Base-by-base conservation (phyloP, 1,140 invertebrate genomes). In the Trachymyrmex cornetzi region DNA sequence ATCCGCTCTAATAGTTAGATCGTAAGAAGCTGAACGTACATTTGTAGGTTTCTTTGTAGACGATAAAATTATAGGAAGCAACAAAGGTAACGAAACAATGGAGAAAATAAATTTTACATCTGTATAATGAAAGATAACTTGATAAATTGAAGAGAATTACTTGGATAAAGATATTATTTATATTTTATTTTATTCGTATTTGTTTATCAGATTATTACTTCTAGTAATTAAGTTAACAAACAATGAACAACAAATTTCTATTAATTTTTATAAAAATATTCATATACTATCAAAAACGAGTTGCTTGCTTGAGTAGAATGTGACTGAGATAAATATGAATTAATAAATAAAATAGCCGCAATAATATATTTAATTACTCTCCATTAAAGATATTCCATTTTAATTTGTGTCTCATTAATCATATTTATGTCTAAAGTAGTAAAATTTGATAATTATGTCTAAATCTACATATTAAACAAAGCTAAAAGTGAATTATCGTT, bases 1-100 rank as follows among this genome's bases (percentile, higher is more conserved):
- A 85, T 90, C 77, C 82, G 44, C 77, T 59, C 27, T 44, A 63
- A 11, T 57, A 22, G 44, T 7, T 61, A 24, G 19, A 53, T 67
- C 16, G 34, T 74, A 87, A 90, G 74, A 90, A 87, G 14, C 14
- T 22, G 6, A 27, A 27, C 1, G 14, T 24, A 11, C 2, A 14
- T 30, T 7, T 34, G 12, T 30, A 57, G 5, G 34, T n/a, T 74
- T 38, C 14, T 75, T 74, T 48, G n/a, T 34, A 74, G 34, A 57
- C 6, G 16, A 72, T 19, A 48, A n/a, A 74, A 19, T 72, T 16
- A 53, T 22, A 22, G 34, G 67, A 82, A 48, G 22, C 6, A 27
- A 1, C 4, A 72, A 30, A 72, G 4, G n/a, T 79, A 82, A 67
- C 3, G 38, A n/a, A 48, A 66, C 67, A 30, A 74, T 30, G 9